These are phyloP conservation scores for Chrysemys picta DNA, from an alignment of 2,113 vertebrate species.

Conservation along the genomic window DNA sequence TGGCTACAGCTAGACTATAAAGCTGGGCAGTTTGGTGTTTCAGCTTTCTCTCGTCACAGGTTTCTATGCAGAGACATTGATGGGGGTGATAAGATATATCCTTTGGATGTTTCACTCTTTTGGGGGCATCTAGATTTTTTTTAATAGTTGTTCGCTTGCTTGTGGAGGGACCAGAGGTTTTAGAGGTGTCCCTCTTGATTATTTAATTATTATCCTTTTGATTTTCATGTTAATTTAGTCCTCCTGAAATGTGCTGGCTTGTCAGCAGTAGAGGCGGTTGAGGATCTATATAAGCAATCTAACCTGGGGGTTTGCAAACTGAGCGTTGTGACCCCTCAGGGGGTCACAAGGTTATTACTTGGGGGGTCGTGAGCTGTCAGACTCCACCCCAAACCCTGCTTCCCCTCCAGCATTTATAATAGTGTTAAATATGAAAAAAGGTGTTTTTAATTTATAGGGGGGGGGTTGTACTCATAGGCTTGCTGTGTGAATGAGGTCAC, in stretches of 20 bases:
- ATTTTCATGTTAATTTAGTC: neutral
- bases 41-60: neutral
- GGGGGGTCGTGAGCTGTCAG: too few relatives aligned
- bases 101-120: neutral
- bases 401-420: neutral
- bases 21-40: neutral
- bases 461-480: too few relatives aligned
- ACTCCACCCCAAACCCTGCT: accelerated
- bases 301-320: neutral
- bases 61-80: neutral
- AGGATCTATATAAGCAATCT: neutral
- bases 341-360: too few relatives aligned
- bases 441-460: too few relatives aligned
- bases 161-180: neutral
- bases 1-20: neutral
- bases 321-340: too few relatives aligned
- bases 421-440: too few relatives aligned
- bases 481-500: too few relatives aligned
- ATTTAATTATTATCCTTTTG: neutral
- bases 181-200: neutral
- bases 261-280: neutral
- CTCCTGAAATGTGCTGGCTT: neutral
- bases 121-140: neutral
- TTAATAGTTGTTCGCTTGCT: neutral
- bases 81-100: neutral